Percentiles rank a stretch among this genome's conserved stretches.
Evolutionary conservation across 2,797 vertebrate genomes (phyloP).

Genomic region (Bradypus variegatus): DNA sequence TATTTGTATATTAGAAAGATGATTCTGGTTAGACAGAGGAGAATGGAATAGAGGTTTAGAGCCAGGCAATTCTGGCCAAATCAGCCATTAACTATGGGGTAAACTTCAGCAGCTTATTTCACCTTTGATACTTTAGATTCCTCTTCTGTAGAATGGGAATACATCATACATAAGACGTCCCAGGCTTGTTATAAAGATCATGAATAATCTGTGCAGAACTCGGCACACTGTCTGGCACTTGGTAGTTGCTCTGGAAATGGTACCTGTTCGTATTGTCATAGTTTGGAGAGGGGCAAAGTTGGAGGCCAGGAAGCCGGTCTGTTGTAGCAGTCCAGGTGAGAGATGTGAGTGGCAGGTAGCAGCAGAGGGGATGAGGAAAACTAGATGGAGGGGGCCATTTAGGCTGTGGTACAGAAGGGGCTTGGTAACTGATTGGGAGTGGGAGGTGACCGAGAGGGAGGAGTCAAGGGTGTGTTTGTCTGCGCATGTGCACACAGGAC

Average conservation of each 20-base stretch:
- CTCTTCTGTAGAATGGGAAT: conserved; percentile 12
- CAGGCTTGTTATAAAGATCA: conserved; percentile 33
- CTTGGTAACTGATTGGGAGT: not conserved
- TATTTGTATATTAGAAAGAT: conserved; percentile 13
- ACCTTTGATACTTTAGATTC: conserved; percentile 3
- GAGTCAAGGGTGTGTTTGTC: not conserved
- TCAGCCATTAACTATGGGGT: not conserved
- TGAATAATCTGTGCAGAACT: not conserved
- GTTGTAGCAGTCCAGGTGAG: not conserved
- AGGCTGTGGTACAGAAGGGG: not conserved
- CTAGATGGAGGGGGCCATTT: not conserved
- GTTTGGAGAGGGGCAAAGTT: not conserved
- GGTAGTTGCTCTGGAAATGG: not conserved
- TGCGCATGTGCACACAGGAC: not conserved
- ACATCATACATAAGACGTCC: not conserved
- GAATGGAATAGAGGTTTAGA: not conserved
- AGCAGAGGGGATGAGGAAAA: not conserved
- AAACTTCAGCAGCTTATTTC: not conserved
- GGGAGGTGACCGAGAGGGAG: not conserved
- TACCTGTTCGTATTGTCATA: not conserved
- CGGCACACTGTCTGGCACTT: not conserved
- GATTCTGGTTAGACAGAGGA: not conserved
- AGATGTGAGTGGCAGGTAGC: not conserved
- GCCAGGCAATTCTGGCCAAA: not conserved
- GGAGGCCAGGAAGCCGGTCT: not conserved